A percentile compares a stretch with the other conserved stretches of the same genome.
Evolutionary conservation across 2,797 vertebrate genomes (phyloP).

Genomic region (Huso huso): DNA sequence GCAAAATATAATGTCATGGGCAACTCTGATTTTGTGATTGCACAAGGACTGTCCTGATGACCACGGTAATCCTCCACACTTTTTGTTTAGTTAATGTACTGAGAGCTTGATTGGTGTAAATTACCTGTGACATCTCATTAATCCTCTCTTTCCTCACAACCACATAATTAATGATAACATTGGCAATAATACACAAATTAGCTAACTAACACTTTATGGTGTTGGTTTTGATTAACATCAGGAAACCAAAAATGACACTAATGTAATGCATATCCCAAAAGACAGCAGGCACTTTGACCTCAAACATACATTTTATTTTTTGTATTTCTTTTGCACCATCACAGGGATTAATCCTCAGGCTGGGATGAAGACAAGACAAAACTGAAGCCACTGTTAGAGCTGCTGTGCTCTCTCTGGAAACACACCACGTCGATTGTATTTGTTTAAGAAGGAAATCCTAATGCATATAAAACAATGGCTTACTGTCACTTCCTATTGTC

Average conservation of each 20-base stretch:
- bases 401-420: constrained; percentile 49
- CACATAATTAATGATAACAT: constrained; percentile 78
- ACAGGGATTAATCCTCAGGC: constrained; percentile 63
- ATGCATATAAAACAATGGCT: constrained; percentile 71
- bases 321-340: constrained; percentile 52
- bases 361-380: constrained; percentile 63
- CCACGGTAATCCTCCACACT: constrained; percentile 52
- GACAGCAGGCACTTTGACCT: constrained; percentile 66
- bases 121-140: constrained; percentile 90
- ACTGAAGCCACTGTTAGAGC: constrained; percentile 57
- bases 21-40: constrained; percentile 33
- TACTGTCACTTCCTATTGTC: constrained; percentile 79
- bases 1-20: too few species aligned
- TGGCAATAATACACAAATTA: constrained; percentile 83
- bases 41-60: constrained; percentile 44
- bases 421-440: constrained; percentile 68
- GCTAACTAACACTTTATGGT: constrained; percentile 76
- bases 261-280: constrained; percentile 74
- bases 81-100: constrained; percentile 77
- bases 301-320: constrained; percentile 51
- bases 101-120: constrained; percentile 80
- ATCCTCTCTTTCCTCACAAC: constrained; percentile 73
- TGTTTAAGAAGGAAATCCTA: constrained; percentile 61
- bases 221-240: constrained; percentile 84
- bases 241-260: constrained; percentile 61